Evolutionary conservation across 1,140 invertebrate species (phyloP), one percentile per base, ranked within the genome.

Genomic region (Halesus radiatus): DNA sequence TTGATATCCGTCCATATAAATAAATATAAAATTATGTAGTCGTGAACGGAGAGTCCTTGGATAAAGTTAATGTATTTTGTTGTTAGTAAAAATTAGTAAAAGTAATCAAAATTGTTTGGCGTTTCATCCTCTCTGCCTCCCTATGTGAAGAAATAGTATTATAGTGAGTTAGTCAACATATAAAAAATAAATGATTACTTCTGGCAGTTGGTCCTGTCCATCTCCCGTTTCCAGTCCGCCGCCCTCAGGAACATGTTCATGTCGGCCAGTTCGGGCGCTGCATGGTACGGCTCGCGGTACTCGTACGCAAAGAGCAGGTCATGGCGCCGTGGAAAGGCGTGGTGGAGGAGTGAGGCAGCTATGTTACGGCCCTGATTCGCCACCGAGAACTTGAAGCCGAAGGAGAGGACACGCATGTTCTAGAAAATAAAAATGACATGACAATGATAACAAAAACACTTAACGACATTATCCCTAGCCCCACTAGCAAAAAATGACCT

Each of bases 291-390:
- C 62, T 89, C 88, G 76, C 90, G 92, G 87, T 94, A 97, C 85
- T 96, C 95, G 88, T 96, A 97, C 16, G 95, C 94, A 90, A 97
- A 98, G 56, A 98, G 90, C 22, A 97, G 88, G 84, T 96, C 92
- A 85, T 97, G 94, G 72, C 94, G 91, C 81, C 93, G 94, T 8
- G 96, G 96, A 88, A 95, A 97, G 15, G 95, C 94, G 89, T 98
- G 95, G 88, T 97, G 95, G 1, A 97, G 88, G 16, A 98, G 85
- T 0, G 96, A 93, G 86, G 95, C 95, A 3, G 95, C 92, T 76
- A 98, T 92, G 83, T 91, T 92, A 83, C 95, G 94, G 5, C 94
- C 96, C 85, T 95, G 92, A 77, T 94, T 95, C 72, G 94, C 91
- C 13, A 93, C 92, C 0, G 95, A 94, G 88, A 95, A 94, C 89